Percentiles rank a stretch among this genome's conserved stretches.
phyloP scores from a whole-genome alignment of 2,113 vertebrate genomes.

The Alexandromys fortis region DNA sequence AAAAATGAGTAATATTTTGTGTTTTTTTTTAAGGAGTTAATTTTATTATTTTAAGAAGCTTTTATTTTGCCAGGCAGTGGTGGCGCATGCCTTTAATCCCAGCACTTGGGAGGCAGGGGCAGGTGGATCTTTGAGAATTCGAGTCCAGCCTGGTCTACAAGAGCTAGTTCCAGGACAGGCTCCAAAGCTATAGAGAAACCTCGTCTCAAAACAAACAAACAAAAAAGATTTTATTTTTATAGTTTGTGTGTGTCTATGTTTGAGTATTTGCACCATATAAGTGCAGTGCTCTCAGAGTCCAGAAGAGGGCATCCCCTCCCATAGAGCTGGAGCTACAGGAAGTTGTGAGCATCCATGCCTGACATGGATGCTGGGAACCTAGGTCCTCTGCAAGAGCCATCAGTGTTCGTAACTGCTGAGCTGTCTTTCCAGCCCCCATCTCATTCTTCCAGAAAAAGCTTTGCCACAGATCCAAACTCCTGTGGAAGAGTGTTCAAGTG shows the following conservation, averaged over 20 bases:
- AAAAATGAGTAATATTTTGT: neutral
- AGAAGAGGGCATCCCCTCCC: neutral
- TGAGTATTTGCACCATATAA: neutral
- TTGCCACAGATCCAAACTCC: neutral
- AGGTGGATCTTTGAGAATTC: too few species aligned
- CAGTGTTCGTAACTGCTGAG: neutral
- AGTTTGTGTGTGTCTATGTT: neutral
- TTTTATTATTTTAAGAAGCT: neutral
- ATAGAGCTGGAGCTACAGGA: neutral
- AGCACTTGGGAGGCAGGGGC: too few species aligned
- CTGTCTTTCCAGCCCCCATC: neutral
- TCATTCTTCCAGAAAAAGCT: neutral
- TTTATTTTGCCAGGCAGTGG: neutral
- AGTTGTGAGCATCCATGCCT: neutral
- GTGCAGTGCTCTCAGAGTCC: neutral
- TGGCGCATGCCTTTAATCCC: too few species aligned
- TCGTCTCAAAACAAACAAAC: too few species aligned
- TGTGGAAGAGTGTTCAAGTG: neutral
- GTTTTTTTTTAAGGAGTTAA: neutral
- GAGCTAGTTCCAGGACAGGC: too few species aligned
- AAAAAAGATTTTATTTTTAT: neutral
- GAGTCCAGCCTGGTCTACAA: too few species aligned
- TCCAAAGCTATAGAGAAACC: too few species aligned
- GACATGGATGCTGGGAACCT: neutral
- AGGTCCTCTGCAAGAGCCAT: neutral